Evolutionary conservation across 2,113 vertebrate species (phyloP).

Genomic region (Dromaius novaehollandiae): DNA sequence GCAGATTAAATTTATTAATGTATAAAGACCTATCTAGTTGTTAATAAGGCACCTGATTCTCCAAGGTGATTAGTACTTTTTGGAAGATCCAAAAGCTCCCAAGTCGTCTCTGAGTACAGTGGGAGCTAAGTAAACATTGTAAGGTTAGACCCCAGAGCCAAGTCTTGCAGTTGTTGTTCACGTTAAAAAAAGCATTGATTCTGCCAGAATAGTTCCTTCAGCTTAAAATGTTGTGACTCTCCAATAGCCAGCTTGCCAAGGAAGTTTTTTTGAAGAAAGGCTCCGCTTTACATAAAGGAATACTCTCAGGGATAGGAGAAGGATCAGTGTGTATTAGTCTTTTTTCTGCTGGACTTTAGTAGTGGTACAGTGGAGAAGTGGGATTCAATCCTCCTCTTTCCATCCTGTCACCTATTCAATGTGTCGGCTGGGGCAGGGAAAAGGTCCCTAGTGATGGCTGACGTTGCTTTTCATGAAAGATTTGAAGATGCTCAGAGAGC

Average conservation of each 20-base stretch:
- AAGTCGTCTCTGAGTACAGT: neutral
- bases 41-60: neutral
- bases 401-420: neutral
- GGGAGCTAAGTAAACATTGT: neutral
- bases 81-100: neutral
- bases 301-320: neutral
- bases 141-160: neutral
- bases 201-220: neutral
- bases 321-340: neutral
- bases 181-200: neutral
- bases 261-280: neutral
- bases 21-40: neutral
- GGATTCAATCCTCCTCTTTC: neutral
- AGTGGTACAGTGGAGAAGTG: neutral
- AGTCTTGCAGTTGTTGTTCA: neutral
- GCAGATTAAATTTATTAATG: neutral
- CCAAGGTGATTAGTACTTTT: neutral
- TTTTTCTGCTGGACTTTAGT: neutral
- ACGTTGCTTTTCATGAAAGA: neutral
- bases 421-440: neutral
- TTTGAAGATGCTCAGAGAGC: neutral
- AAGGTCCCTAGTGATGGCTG: neutral
- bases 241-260: neutral
- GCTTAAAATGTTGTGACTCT: neutral
- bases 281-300: neutral